These are phyloP conservation scores for Drosophila atripex DNA, from an alignment of 2,888 invertebrate genomes.

Conservation along the genomic window DNA sequence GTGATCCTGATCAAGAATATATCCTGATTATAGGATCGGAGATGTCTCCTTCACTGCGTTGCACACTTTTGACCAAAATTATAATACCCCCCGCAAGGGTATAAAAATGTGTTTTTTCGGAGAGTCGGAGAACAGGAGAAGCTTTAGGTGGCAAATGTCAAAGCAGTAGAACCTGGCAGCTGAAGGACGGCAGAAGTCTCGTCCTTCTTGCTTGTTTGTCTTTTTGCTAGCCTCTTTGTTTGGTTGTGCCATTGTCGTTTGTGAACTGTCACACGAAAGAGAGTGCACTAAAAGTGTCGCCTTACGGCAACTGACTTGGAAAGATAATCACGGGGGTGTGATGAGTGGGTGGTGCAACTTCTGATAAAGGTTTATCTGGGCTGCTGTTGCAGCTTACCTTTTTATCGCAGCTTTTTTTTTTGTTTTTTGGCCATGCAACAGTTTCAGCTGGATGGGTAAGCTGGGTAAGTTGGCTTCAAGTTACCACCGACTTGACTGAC, in stretches of 20 bases:
- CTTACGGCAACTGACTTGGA: slow-evolving; percentile 51
- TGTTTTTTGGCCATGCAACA: slow-evolving; percentile 24
- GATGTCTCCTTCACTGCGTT: no score
- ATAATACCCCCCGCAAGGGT: no score
- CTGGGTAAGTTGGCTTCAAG: slow-evolving; percentile 58
- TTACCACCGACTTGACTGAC: slow-evolving; percentile 56
- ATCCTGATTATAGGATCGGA: no score
- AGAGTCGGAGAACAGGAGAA: neutral
- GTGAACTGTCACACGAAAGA: slow-evolving; percentile 44
- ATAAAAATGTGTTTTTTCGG: neutral
- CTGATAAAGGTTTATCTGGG: slow-evolving; percentile 58
- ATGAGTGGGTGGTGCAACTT: slow-evolving; percentile 15
- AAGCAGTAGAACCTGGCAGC: slow-evolving; percentile 25
- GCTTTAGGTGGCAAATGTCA: slow-evolving; percentile 35
- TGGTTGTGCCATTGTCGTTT: slow-evolving; percentile 38
- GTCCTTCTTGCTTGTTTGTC: neutral
- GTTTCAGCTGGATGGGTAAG: slow-evolving; percentile 31
- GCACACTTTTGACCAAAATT: no score
- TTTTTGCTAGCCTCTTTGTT: slow-evolving; percentile 4
- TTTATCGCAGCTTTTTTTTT: neutral
- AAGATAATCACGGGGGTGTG: slow-evolving; percentile 34
- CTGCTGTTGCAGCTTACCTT: slow-evolving; percentile 36
- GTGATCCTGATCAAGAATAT: no score
- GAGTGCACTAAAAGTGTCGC: slow-evolving; percentile 58
- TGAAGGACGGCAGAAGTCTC: slow-evolving; percentile 19